Evolutionary conservation across 2,797 vertebrate species (phyloP).

Genomic region (Neostethus bicornis): DNA sequence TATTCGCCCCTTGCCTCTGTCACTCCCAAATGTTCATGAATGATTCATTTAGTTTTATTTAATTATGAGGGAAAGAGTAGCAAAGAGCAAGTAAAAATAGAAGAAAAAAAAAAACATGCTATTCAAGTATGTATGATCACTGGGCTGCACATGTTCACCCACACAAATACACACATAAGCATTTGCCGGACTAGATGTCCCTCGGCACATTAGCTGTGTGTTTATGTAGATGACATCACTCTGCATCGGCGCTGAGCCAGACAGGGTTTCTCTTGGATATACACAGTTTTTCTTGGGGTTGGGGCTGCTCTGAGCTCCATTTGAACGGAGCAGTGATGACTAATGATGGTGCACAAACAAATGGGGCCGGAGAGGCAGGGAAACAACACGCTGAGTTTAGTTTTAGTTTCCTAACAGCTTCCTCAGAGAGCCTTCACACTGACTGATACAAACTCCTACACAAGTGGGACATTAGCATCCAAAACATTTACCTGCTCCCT

Average conservation of each 20-base stretch:
- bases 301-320: slow-evolving; percentile 38
- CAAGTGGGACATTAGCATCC: neutral
- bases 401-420: slow-evolving; percentile 29
- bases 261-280: slow-evolving; percentile 60
- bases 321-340: slow-evolving; percentile 59
- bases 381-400: slow-evolving; percentile 38
- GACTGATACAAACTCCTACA: slow-evolving; percentile 3
- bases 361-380: slow-evolving; percentile 36
- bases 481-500: too few relatives aligned
- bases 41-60: slow-evolving; percentile 64
- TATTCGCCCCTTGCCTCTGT: slow-evolving; percentile 40
- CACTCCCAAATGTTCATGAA: slow-evolving; percentile 63
- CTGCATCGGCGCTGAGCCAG: slow-evolving; percentile 55
- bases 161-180: slow-evolving; percentile 15
- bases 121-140: slow-evolving; percentile 40
- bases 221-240: slow-evolving; percentile 61
- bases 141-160: slow-evolving; percentile 24
- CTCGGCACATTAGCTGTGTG: slow-evolving; percentile 37
- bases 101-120: neutral
- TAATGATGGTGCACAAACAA: slow-evolving; percentile 58
- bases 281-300: slow-evolving; percentile 34
- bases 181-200: slow-evolving; percentile 32
- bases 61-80: slow-evolving; percentile 44
- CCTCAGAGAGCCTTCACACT: slow-evolving; percentile 1
- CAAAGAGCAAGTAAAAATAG: neutral